Conservation (phyloP, 2,888 invertebrate genomes). For the Andrena praecox region DNA sequence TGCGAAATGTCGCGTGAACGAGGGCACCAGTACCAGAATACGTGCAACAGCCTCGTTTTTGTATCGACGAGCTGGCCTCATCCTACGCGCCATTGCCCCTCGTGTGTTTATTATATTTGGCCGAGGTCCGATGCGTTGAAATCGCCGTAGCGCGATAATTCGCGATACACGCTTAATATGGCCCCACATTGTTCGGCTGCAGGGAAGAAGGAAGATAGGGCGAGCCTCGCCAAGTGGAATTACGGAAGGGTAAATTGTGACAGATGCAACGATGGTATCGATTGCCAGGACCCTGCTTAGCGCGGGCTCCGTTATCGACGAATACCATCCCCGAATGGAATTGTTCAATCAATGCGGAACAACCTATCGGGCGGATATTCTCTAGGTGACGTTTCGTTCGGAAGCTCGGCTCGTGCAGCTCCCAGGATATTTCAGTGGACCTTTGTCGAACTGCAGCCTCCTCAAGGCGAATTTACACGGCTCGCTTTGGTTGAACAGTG, state of each 20-base stretch:
- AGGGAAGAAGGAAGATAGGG: slow-evolving; percentile 22
- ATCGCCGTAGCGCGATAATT: slow-evolving; percentile 76
- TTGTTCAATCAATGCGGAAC: slow-evolving; percentile 31
- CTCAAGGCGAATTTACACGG: too few relatives aligned
- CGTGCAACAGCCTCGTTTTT: slow-evolving; percentile 39
- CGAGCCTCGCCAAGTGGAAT: slow-evolving; percentile 55
- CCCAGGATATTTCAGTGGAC: too few relatives aligned
- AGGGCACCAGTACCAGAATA: slow-evolving; percentile 57
- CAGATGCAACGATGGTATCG: slow-evolving; percentile 77
- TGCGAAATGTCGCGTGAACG: slow-evolving; percentile 66
- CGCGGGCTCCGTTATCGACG: slow-evolving; percentile 41
- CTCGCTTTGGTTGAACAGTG: too few relatives aligned
- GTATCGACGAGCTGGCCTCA: slow-evolving; percentile 3
- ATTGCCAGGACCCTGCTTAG: slow-evolving; percentile 65
- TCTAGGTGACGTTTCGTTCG: too few relatives aligned
- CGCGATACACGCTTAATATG: slow-evolving; percentile 72
- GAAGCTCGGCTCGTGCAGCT: too few relatives aligned
- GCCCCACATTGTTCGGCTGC: slow-evolving; percentile 64
- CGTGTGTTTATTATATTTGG: slow-evolving; percentile 75
- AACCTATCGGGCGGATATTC: background rate
- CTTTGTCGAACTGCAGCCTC: too few relatives aligned
- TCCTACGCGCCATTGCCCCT: slow-evolving; percentile 36
- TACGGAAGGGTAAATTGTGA: slow-evolving; percentile 78
- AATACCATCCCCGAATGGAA: slow-evolving; percentile 33
- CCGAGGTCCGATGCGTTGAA: slow-evolving; percentile 58